Conservation (phyloP, 1,140 invertebrate genomes). For the Drosophila eugracilis region DNA sequence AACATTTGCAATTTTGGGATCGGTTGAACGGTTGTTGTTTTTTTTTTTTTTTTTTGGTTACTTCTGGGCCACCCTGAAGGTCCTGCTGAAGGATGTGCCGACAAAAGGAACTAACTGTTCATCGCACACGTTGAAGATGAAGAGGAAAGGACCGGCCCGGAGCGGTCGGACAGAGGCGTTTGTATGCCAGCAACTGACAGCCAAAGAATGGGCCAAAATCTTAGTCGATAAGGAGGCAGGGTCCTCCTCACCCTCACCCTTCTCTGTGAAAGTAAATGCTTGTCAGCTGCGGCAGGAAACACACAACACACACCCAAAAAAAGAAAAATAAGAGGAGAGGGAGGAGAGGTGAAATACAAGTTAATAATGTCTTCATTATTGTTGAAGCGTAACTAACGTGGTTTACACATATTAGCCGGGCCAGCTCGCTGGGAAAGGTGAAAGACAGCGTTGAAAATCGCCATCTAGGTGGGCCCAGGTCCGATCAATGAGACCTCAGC, state of each 20-base stretch:
- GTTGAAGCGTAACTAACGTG: conserved; percentile 83
- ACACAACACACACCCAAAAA: conserved; percentile 44
- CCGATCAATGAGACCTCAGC: conserved; percentile 58
- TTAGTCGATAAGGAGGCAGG: conserved; percentile 58
- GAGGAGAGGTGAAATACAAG: conserved; percentile 62
- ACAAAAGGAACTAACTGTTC: conserved; percentile 80
- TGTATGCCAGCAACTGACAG: conserved; percentile 70
- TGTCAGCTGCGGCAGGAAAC: conserved; percentile 80
- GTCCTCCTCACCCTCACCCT: conserved; percentile 29
- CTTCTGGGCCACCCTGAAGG: conserved; percentile 60
- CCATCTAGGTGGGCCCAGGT: conserved; percentile 59
- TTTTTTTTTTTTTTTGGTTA: neutral
- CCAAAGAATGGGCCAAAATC: conserved; percentile 71
- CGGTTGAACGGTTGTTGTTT: conserved; percentile 23
- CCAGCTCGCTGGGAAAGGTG: conserved; percentile 52
- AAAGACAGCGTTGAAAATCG: conserved; percentile 74
- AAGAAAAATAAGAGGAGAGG: conserved; percentile 11
- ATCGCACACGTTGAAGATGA: conserved; percentile 79
- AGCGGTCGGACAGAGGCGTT: conserved; percentile 64
- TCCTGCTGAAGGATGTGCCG: conserved; percentile 73
- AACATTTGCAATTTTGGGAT: conserved; percentile 59
- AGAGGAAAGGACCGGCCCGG: conserved; percentile 40
- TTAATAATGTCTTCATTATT: conserved; percentile 85
- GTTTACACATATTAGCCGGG: conserved; percentile 84
- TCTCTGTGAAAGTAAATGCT: conserved; percentile 75